Evolutionary conservation across 1,140 invertebrate genomes (phyloP).

Genomic region (Homalodisca vitripennis): DNA sequence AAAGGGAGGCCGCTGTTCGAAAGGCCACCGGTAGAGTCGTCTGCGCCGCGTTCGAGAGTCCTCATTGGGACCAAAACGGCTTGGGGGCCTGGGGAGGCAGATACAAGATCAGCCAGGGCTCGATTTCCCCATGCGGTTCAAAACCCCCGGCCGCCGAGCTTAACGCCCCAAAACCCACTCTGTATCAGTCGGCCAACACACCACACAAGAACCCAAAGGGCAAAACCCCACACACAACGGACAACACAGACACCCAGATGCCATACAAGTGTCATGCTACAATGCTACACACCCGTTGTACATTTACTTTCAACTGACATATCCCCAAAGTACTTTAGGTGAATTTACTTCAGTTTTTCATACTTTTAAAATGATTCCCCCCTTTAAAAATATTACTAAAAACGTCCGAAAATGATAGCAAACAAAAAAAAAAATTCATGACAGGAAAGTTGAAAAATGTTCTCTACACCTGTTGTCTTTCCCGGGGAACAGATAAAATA

Average conservation of each 20-base stretch:
- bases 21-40: constrained; percentile 70
- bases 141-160: constrained; percentile 47
- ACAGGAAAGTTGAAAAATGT: too few relatives aligned
- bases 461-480: too few relatives aligned
- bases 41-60: constrained; percentile 64
- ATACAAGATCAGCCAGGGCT: constrained; percentile 58
- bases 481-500: too few relatives aligned
- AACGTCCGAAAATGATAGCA: too few relatives aligned
- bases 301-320: too few relatives aligned
- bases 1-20: constrained; percentile 75
- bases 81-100: constrained; percentile 51
- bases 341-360: too few relatives aligned
- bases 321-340: too few relatives aligned
- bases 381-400: too few relatives aligned
- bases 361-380: too few relatives aligned
- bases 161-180: constrained; percentile 61
- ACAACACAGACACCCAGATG: constrained; percentile 44
- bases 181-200: constrained; percentile 33
- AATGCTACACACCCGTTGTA: too few relatives aligned
- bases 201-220: constrained; percentile 45
- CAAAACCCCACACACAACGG: constrained; percentile 45
- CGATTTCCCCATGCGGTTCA: constrained; percentile 50
- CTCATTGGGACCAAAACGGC: constrained; percentile 44
- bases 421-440: too few relatives aligned
- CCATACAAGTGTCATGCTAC: background rate